Conservation (phyloP, 2,888 invertebrate species). For the Drosophila aldrichi region DNA sequence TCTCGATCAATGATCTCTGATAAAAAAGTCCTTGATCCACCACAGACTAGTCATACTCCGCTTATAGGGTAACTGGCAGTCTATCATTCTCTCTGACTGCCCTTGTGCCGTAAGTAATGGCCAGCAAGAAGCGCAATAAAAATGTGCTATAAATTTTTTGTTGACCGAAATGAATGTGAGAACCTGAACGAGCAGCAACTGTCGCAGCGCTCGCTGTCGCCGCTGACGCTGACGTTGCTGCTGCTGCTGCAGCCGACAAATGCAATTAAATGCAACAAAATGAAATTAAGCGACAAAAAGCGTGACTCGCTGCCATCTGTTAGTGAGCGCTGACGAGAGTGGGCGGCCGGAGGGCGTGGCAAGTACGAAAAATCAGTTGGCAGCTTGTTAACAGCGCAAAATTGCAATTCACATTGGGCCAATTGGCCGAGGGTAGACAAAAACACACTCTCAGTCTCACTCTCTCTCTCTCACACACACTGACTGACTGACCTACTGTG, state of each 20-base stretch:
- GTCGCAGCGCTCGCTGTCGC: slow-evolving; percentile 3
- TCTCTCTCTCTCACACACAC: not conserved
- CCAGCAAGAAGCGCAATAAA: slow-evolving; percentile 55
- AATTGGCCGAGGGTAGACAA: slow-evolving; percentile 2
- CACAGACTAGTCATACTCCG: too few species aligned
- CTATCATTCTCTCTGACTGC: too few species aligned
- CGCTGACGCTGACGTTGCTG: not conserved
- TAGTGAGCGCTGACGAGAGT: not conserved
- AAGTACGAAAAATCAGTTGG: slow-evolving; percentile 6
- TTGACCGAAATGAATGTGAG: slow-evolving; percentile 33
- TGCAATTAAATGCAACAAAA: slow-evolving; percentile 77
- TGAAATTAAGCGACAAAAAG: slow-evolving; percentile 69
- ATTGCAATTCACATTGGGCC: slow-evolving; percentile 14
- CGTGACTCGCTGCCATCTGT: slow-evolving; percentile 52
- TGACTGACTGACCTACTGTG: not conserved
- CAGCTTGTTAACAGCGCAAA: slow-evolving; percentile 18
- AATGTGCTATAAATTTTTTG: slow-evolving; percentile 57
- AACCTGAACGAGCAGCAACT: slow-evolving; percentile 11
- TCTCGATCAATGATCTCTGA: too few species aligned
- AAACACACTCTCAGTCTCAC: not conserved
- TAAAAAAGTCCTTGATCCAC: too few species aligned
- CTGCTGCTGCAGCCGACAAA: slow-evolving; percentile 36
- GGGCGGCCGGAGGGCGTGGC: slow-evolving; percentile 4
- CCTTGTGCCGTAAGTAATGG: slow-evolving; percentile 45
- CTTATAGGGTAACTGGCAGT: not conserved